Percentiles rank a stretch among this genome's conserved stretches.
Evolutionary conservation across 2,113 vertebrate genomes (phyloP).

Genomic region (Accipiter cooperii): DNA sequence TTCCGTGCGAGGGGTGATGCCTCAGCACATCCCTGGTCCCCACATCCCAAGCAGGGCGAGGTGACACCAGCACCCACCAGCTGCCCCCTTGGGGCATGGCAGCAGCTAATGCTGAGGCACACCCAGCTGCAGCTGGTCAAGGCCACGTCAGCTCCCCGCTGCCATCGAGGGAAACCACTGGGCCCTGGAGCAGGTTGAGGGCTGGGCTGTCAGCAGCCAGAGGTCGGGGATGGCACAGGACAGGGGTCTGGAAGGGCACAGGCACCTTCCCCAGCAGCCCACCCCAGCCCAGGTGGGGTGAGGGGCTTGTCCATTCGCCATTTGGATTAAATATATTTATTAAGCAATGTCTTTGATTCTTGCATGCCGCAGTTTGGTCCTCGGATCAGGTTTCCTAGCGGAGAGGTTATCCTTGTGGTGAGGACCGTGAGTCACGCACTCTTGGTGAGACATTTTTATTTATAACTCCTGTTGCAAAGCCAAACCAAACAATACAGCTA

Average conservation of each 20-base stretch:
- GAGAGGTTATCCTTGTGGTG: slow-evolving; percentile 43
- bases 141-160: background rate
- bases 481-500: slow-evolving; percentile 16
- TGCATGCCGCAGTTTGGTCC: background rate
- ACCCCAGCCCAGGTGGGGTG: background rate
- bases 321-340: background rate
- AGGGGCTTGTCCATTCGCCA: background rate
- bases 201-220: background rate
- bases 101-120: background rate
- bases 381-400: slow-evolving; percentile 6
- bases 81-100: background rate
- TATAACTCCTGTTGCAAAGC: slow-evolving; percentile 18
- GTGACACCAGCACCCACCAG: background rate
- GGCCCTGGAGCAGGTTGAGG: background rate
- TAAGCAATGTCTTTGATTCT: background rate
- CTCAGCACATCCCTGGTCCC: background rate
- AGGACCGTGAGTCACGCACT: slow-evolving; percentile 35
- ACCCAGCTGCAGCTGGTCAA: background rate
- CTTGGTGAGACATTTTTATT: slow-evolving; percentile 49
- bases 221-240: background rate
- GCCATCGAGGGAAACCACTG: background rate
- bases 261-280: background rate
- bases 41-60: background rate
- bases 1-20: background rate
- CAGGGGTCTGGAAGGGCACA: background rate